A percentile compares a stretch with the other conserved stretches of the same genome.
phyloP scores from a whole-genome alignment of 2,888 invertebrate genomes.

The Volucella bombylans region DNA sequence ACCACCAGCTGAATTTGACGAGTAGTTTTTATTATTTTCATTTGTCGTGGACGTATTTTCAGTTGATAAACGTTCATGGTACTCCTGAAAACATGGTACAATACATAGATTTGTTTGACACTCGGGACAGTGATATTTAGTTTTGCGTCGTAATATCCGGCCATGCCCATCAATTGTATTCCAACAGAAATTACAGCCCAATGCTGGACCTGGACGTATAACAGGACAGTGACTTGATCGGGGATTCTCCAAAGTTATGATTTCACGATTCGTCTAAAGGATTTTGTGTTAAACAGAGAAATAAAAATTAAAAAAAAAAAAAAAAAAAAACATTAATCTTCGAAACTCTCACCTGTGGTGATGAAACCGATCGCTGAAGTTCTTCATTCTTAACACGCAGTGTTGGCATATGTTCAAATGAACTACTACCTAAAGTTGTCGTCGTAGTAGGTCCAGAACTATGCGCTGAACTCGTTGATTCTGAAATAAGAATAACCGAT shows the following conservation, averaged over 20 bases:
- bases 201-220: constrained; percentile 90
- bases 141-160: constrained; percentile 91
- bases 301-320: constrained; percentile 10
- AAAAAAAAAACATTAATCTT: constrained; percentile 21
- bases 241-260: constrained; percentile 82
- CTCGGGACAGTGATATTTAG: constrained; percentile 94
- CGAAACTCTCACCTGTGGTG: constrained; percentile 84
- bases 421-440: constrained; percentile 78
- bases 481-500: constrained; percentile 76
- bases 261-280: constrained; percentile 82
- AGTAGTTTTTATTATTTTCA: constrained; percentile 66
- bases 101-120: constrained; percentile 94
- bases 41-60: constrained; percentile 77
- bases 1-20: constrained; percentile 56
- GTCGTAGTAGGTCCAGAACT: constrained; percentile 39
- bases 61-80: constrained; percentile 86
- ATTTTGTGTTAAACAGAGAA: not conserved
- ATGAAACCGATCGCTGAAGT: constrained; percentile 85
- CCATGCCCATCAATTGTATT: constrained; percentile 93
- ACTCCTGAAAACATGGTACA: constrained; percentile 94
- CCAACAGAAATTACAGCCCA: constrained; percentile 95
- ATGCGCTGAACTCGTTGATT: constrained; percentile 63
- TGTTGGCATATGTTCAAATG: constrained; percentile 81
- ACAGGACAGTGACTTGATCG: constrained; percentile 93
- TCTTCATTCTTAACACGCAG: constrained; percentile 85